A percentile compares a stretch with the other conserved stretches of the same genome.
Evolutionary conservation across 2,113 vertebrate genomes (phyloP).

Genomic region (Thymallus thymallus): DNA sequence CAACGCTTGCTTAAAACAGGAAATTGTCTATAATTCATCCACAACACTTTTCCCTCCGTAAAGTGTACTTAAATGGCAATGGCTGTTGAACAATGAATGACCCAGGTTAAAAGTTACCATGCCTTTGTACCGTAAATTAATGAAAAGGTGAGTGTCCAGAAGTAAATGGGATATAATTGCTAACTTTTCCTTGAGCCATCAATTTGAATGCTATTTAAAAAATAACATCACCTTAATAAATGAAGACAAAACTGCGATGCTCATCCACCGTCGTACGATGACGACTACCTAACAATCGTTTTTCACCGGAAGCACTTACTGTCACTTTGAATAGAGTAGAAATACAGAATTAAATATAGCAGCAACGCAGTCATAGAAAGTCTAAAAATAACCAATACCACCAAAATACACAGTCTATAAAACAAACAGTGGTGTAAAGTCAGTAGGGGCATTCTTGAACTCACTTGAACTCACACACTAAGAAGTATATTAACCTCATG

Average conservation of each 20-base stretch:
- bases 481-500: not conserved
- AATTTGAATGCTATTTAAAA: conserved; percentile 43
- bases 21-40: conserved; percentile 60
- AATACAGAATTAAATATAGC: conserved; percentile 33
- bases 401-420: conserved; percentile 11
- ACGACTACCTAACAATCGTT: conserved; percentile 51
- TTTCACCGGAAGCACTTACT: conserved; percentile 45
- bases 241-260: conserved; percentile 53
- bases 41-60: conserved; percentile 49
- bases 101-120: conserved; percentile 57
- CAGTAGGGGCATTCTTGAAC: not conserved
- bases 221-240: conserved; percentile 54
- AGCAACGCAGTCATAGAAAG: conserved; percentile 29
- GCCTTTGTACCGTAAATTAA: conserved; percentile 55
- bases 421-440: not conserved
- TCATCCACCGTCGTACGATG: conserved; percentile 47
- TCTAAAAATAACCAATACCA: conserved; percentile 1
- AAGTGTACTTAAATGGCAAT: conserved; percentile 58
- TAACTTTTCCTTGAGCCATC: conserved; percentile 56
- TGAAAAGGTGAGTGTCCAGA: conserved; percentile 53
- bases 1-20: conserved; percentile 32
- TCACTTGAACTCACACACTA: not conserved
- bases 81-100: conserved; percentile 63
- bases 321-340: conserved; percentile 42
- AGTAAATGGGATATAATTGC: conserved; percentile 60